Percentiles rank a stretch among this genome's conserved stretches.
Evolutionary conservation across 1,140 invertebrate species (phyloP).

Genomic region (Drosophila kohkoa): DNA sequence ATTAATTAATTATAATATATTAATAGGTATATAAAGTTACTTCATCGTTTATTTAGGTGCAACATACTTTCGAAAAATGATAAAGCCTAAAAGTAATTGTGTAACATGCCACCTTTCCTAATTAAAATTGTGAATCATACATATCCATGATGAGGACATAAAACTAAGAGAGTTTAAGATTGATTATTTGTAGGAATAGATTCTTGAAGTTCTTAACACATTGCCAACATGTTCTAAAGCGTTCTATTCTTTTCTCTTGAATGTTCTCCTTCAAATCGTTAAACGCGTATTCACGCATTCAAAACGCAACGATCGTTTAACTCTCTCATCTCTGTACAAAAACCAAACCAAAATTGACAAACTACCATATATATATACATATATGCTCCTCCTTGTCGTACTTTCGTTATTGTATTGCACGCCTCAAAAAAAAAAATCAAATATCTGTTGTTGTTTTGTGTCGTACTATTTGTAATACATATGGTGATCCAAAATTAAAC

Average conservation of each 20-base stretch:
- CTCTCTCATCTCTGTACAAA: slow-evolving; percentile 53
- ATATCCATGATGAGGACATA: slow-evolving; percentile 22
- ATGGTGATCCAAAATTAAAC: slow-evolving; percentile 20
- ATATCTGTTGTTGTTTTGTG: slow-evolving; percentile 58
- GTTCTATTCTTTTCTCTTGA: slow-evolving; percentile 68
- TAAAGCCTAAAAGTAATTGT: too few relatives aligned
- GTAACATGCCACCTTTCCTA: too few relatives aligned
- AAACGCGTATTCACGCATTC: slow-evolving; percentile 45
- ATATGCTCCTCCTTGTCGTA: slow-evolving; percentile 56
- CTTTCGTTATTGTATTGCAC: slow-evolving; percentile 59
- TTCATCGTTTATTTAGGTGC: too few relatives aligned
- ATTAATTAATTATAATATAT: too few relatives aligned
- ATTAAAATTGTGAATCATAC: neutral
- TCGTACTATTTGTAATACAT: slow-evolving; percentile 53
- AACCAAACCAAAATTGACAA: slow-evolving; percentile 11
- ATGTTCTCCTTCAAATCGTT: slow-evolving; percentile 56
- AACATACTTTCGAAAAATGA: too few relatives aligned
- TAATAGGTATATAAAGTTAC: too few relatives aligned
- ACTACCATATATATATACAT: slow-evolving; percentile 2
- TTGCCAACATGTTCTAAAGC: slow-evolving; percentile 53
- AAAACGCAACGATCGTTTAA: slow-evolving; percentile 46
- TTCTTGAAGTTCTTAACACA: neutral
- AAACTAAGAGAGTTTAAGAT: slow-evolving; percentile 2
- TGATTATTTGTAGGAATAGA: slow-evolving; percentile 2
- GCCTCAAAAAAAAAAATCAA: slow-evolving; percentile 42